Evolutionary conservation across 2,113 vertebrate species (phyloP), one percentile per base, ranked within the genome.

Genomic region (Ellobius talpinus): DNA sequence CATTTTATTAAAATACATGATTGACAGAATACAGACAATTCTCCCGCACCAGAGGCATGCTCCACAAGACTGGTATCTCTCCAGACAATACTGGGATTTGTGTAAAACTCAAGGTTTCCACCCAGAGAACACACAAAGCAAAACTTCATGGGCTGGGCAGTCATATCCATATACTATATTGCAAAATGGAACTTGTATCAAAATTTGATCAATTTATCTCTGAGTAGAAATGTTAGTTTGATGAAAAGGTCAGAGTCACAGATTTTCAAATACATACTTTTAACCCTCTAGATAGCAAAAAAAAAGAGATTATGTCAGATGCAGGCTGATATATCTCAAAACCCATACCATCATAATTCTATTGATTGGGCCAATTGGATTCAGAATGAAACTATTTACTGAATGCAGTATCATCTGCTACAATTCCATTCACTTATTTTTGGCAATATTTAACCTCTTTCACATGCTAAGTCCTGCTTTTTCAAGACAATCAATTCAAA

Each of bases 401-500:
- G 16, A 50, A n/a, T 26, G 74, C 68, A 63, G 76, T 73, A 66
- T 3, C 29, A 52, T 36, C 73, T 73, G 1, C 9, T 84, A 63
- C 12, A 66, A 36, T 82, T 33, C 3, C n/a, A 3, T 39, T 29
- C 2, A 29, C 17, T 68, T 73, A 68, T 58, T 70, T 66, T n/a
- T 50, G 36, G 0, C 3, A 85, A 61, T 3, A 66, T 66, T 66
- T 77, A 5, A 55, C 17, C n/a, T 86, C 9, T 79, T 77, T 87
- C 17, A 0, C 13, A 33, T 21, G 9, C 29, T 17, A 0, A 63
- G 50, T 52, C 5, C 0, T 1, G 0, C 11, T 3, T 0, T 78
- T 93, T 66, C 17, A 52, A 65, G 3, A 45, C 47, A 50, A n/a
- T 55, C 7, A 3, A 7, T 77, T 66, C 31, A 85, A 58, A 58